A percentile compares a stretch with the other conserved stretches of the same genome.
These are phyloP conservation scores for Mythimna lalbum DNA, from an alignment of 2,888 invertebrate genomes.

Conservation along the genomic window DNA sequence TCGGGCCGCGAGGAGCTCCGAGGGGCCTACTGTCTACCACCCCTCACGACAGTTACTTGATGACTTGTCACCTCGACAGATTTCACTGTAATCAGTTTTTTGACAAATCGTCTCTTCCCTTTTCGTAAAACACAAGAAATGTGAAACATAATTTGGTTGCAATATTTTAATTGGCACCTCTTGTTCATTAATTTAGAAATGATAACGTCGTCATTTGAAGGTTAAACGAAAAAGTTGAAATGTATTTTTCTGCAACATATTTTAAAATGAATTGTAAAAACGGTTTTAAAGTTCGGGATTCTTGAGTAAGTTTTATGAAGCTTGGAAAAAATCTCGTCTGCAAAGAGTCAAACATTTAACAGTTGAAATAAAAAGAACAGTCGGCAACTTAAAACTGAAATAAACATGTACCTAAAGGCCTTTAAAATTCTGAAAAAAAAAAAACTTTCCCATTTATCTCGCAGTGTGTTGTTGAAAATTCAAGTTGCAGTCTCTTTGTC, in stretches of 20 bases:
- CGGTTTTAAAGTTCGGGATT: slow-evolving; percentile 29
- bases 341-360: slow-evolving; percentile 26
- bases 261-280: slow-evolving; percentile 40
- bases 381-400: slow-evolving; percentile 31
- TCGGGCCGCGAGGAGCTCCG: slow-evolving; percentile 41
- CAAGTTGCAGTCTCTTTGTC: slow-evolving; percentile 78
- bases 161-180: slow-evolving; percentile 55
- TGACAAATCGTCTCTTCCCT: slow-evolving; percentile 73
- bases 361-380: slow-evolving; percentile 36
- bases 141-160: slow-evolving; percentile 48
- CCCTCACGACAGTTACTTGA: slow-evolving; percentile 66
- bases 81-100: slow-evolving; percentile 79
- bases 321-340: slow-evolving; percentile 22
- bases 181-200: slow-evolving; percentile 51
- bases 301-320: slow-evolving; percentile 29
- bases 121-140: slow-evolving; percentile 50
- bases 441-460: slow-evolving; percentile 67
- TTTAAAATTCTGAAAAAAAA: slow-evolving; percentile 54
- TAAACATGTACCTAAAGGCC: slow-evolving; percentile 28
- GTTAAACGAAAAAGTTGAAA: slow-evolving; percentile 30
- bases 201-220: slow-evolving; percentile 35
- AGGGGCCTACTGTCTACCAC: slow-evolving; percentile 46
- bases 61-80: slow-evolving; percentile 77
- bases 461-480: slow-evolving; percentile 72
- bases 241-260: slow-evolving; percentile 8